phyloP scores from a whole-genome alignment of 2,113 vertebrate species.

The Phrynocephalus versicolor region DNA sequence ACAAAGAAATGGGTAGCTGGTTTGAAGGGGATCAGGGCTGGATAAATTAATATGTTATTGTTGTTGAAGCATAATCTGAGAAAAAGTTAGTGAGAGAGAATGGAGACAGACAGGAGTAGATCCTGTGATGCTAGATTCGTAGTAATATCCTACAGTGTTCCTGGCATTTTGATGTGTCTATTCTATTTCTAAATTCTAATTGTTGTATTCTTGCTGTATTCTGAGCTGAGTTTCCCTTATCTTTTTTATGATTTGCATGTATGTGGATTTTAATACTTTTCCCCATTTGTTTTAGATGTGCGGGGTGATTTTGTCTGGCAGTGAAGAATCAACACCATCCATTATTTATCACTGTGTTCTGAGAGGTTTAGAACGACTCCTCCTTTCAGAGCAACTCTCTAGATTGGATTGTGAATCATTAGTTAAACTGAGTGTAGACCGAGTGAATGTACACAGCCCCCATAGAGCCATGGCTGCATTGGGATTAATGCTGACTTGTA shows the following conservation, averaged over 20 bases:
- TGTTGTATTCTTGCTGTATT: neutral
- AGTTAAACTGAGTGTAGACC: conserved; percentile 95
- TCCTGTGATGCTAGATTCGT: neutral
- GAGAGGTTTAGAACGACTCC: conserved; percentile 92
- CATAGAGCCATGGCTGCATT: conserved; percentile 96
- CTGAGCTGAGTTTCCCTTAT: neutral
- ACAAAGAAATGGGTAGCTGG: too few species aligned
- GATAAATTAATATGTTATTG: too few species aligned
- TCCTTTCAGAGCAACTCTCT: conserved; percentile 94
- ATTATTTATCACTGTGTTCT: conserved; percentile 94
- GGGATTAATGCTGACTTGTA: conserved; percentile 98
- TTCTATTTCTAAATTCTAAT: neutral
- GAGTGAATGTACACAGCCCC: conserved; percentile 94
- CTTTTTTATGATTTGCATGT: too few species aligned
- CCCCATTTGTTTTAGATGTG: conserved; percentile 80
- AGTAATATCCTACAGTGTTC: neutral
- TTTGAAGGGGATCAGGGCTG: too few species aligned
- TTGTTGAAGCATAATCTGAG: neutral
- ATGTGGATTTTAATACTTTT: neutral
- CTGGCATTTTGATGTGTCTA: neutral
- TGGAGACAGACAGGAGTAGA: neutral
- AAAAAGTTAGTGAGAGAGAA: neutral
- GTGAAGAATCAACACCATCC: conserved; percentile 92
- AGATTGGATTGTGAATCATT: conserved; percentile 90
- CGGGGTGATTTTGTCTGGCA: conserved; percentile 92